Conservation (phyloP, 2,888 invertebrate species). For the Andrena trimmerana region DNA sequence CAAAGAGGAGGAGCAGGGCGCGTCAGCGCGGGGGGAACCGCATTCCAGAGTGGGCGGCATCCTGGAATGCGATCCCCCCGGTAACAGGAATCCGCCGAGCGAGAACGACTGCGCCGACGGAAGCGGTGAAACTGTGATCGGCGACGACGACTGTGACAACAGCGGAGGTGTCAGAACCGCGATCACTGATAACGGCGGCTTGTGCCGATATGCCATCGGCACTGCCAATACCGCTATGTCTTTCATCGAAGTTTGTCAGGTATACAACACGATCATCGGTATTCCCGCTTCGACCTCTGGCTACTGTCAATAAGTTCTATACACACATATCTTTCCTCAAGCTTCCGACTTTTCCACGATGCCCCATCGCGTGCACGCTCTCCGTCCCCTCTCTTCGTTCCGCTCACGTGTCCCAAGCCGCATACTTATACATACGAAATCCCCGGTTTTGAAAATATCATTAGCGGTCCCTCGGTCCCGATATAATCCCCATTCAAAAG, state of each 20-base stretch:
- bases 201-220: slow-evolving; percentile 82
- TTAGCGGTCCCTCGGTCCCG: no score
- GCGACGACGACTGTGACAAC: slow-evolving; percentile 42
- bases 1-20: slow-evolving; percentile 70
- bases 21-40: slow-evolving; percentile 79
- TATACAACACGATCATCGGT: slow-evolving; percentile 60
- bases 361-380: slow-evolving; percentile 9
- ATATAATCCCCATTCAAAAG: no score
- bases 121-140: slow-evolving; percentile 75
- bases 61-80: slow-evolving; percentile 83
- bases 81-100: slow-evolving; percentile 81
- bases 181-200: slow-evolving; percentile 64
- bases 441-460: no score
- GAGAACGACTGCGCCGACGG: slow-evolving; percentile 78
- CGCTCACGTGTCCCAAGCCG: not conserved
- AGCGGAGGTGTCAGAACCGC: slow-evolving; percentile 38
- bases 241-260: slow-evolving; percentile 84
- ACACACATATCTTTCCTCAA: slow-evolving; percentile 5
- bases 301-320: slow-evolving; percentile 27
- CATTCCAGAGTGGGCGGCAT: slow-evolving; percentile 85
- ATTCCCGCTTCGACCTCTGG: slow-evolving; percentile 11
- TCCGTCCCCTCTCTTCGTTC: not conserved
- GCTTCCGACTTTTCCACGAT: not conserved
- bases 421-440: no score
- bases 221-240: slow-evolving; percentile 81